phyloP scores from a whole-genome alignment of 1,140 invertebrate genomes.

The Monochamus saltuarius region DNA sequence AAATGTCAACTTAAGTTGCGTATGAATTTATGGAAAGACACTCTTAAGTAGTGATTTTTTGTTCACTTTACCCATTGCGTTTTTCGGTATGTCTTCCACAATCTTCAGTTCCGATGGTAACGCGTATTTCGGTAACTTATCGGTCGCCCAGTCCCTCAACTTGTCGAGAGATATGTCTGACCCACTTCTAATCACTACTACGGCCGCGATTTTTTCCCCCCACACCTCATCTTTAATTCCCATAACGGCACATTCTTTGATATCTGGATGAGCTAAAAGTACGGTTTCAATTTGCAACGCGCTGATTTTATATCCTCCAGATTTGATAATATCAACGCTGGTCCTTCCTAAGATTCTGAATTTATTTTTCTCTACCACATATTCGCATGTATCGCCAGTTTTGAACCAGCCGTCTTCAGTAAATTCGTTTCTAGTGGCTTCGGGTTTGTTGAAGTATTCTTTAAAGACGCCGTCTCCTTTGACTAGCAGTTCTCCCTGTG shows the following conservation, averaged over 20 bases:
- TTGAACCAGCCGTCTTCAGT: slow-evolving; percentile 83
- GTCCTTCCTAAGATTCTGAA: slow-evolving; percentile 83
- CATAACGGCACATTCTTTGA: slow-evolving; percentile 79
- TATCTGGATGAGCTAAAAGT: slow-evolving; percentile 71
- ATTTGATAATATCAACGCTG: slow-evolving; percentile 88
- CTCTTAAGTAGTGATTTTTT: slow-evolving; percentile 61
- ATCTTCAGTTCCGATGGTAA: slow-evolving; percentile 64
- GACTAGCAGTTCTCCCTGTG: slow-evolving; percentile 70
- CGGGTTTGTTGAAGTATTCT: slow-evolving; percentile 75
- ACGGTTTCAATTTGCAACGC: slow-evolving; percentile 83
- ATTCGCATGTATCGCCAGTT: slow-evolving; percentile 65
- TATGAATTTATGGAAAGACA: neutral
- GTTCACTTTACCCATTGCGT: slow-evolving; percentile 78
- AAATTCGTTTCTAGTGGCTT: slow-evolving; percentile 71
- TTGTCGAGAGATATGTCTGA: slow-evolving; percentile 57
- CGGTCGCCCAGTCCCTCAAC: slow-evolving; percentile 61
- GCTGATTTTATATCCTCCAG: slow-evolving; percentile 83
- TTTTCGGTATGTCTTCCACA: slow-evolving; percentile 66
- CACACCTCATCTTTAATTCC: slow-evolving; percentile 76
- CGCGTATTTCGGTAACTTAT: slow-evolving; percentile 58
- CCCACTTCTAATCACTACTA: slow-evolving; percentile 63
- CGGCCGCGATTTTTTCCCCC: slow-evolving; percentile 76
- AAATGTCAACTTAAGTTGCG: no score
- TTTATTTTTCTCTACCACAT: slow-evolving; percentile 58
- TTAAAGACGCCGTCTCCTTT: slow-evolving; percentile 77